These are phyloP conservation scores for Cancer borealis DNA, from an alignment of 2,888 invertebrate genomes.

Conservation along the genomic window DNA sequence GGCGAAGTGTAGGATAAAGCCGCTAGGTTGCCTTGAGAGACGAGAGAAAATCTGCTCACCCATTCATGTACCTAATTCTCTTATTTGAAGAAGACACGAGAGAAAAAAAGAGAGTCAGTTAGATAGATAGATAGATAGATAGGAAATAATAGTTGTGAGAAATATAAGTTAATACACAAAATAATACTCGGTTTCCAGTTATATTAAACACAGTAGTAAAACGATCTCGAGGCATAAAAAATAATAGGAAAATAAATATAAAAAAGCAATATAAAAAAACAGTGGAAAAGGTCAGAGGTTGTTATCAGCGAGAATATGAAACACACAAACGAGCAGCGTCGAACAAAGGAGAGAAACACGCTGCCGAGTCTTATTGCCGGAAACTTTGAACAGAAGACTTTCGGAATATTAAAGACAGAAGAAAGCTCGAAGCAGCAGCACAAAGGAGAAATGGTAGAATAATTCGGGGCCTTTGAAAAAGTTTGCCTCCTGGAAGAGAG, in stretches of 20 bases:
- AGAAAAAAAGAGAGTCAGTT: too few relatives aligned
- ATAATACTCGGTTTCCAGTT: too few relatives aligned
- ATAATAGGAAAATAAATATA: too few relatives aligned
- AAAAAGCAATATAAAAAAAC: too few relatives aligned
- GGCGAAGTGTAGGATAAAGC: neutral
- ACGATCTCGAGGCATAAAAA: too few relatives aligned
- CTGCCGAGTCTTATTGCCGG: neutral
- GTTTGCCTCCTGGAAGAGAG: neutral
- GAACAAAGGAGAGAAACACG: neutral
- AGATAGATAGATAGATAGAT: too few relatives aligned
- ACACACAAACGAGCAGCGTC: neutral
- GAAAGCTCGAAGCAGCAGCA: neutral
- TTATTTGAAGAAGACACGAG: neutral
- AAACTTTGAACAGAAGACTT: slow-evolving; percentile 22
- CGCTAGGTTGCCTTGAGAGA: neutral
- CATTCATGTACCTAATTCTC: neutral
- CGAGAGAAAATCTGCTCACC: neutral
- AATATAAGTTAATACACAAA: too few relatives aligned
- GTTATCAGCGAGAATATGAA: neutral
- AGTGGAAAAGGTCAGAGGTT: too few relatives aligned
- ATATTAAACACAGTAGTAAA: too few relatives aligned
- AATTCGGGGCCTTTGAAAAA: slow-evolving; percentile 18
- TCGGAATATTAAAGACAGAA: slow-evolving; percentile 10
- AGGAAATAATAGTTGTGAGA: too few relatives aligned
- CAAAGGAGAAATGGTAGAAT: neutral